phyloP scores from a whole-genome alignment of 2,113 vertebrate species.

The Sula dactylatra region DNA sequence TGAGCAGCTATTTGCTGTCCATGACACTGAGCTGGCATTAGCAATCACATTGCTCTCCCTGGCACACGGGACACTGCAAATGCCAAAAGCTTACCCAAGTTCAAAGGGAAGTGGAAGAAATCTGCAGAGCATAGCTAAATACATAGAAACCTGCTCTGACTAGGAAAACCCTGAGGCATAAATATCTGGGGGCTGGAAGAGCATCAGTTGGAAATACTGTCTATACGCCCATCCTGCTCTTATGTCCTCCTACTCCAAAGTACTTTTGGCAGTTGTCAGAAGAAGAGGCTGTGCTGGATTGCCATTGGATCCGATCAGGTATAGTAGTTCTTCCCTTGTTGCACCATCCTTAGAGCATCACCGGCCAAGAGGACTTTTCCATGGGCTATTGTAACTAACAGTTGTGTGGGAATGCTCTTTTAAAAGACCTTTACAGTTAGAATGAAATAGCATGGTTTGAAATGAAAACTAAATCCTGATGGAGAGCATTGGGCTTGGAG shows the following conservation, averaged over 20 bases:
- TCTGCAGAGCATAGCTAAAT: background rate
- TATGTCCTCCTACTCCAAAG: background rate
- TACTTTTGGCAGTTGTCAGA: background rate
- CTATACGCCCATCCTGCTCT: background rate
- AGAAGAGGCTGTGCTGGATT: background rate
- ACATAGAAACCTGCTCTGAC: background rate
- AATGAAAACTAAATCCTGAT: background rate
- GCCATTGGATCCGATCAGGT: accelerated
- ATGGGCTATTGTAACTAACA: background rate
- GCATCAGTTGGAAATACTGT: background rate
- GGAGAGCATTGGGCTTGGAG: background rate
- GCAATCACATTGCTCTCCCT: background rate
- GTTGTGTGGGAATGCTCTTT: background rate
- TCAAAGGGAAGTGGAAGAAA: background rate
- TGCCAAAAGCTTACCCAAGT: background rate
- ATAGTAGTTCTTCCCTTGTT: background rate
- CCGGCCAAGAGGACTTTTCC: background rate
- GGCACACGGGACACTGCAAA: background rate
- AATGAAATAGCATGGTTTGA: background rate
- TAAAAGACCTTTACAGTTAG: background rate
- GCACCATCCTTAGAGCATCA: background rate
- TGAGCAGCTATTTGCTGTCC: background rate
- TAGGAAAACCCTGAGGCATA: background rate
- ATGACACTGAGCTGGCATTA: background rate
- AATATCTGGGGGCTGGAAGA: background rate